Evolutionary conservation across 2,888 invertebrate genomes (phyloP).

Genomic region (Dendrolimus pini): DNA sequence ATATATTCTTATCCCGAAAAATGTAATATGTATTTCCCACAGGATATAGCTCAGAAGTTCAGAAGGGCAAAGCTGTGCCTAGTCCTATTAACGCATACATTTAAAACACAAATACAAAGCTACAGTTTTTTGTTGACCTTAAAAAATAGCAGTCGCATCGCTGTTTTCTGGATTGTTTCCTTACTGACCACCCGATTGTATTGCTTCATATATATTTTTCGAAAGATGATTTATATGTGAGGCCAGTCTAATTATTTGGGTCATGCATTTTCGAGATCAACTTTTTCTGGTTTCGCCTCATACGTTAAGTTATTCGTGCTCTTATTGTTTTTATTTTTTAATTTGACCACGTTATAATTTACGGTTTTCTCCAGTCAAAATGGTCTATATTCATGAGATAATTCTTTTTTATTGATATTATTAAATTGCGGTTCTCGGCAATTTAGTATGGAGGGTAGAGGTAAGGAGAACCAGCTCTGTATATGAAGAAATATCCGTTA

Average conservation of each 20-base stretch:
- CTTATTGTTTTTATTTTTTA: slow-evolving; percentile 21
- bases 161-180: background rate
- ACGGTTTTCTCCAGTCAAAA: slow-evolving; percentile 4
- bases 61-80: no score
- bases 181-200: slow-evolving; percentile 50
- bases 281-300: slow-evolving; percentile 30
- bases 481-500: no score
- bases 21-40: no score
- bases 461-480: no score
- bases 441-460: no score
- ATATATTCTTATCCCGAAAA: no score
- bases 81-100: no score
- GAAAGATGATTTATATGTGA: slow-evolving; percentile 60
- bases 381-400: background rate
- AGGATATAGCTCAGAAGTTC: no score
- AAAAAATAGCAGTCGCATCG: background rate
- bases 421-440: background rate
- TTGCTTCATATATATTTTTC: slow-evolving; percentile 57
- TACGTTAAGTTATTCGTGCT: slow-evolving; percentile 11
- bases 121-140: no score
- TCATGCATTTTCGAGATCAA: slow-evolving; percentile 49
- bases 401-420: background rate
- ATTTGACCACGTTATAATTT: slow-evolving; percentile 3
- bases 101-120: no score
- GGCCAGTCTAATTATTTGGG: slow-evolving; percentile 64